These are phyloP conservation scores for Agrochola litura DNA, from an alignment of 2,888 invertebrate genomes.

Conservation along the genomic window DNA sequence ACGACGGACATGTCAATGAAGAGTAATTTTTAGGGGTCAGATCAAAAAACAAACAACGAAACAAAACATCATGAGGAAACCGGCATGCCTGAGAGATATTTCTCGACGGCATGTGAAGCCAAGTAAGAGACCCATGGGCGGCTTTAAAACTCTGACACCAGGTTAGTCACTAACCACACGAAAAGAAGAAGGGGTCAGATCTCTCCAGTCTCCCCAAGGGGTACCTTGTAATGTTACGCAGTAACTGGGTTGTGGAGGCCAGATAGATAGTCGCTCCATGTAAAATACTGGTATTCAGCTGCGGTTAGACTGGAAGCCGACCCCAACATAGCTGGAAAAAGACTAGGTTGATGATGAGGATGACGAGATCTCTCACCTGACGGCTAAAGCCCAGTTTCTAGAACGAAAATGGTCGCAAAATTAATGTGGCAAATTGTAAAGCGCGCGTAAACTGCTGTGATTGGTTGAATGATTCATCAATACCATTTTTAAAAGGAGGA, in stretches of 20 bases:
- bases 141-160: too few species aligned
- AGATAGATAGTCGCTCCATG: not conserved
- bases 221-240: not conserved
- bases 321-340: not conserved
- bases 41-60: not conserved
- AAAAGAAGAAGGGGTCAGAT: not conserved
- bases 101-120: too few species aligned
- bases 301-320: not conserved
- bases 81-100: too few species aligned
- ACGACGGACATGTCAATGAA: not conserved
- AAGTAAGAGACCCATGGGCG: too few species aligned
- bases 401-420: too few species aligned
- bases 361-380: not conserved
- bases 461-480: too few species aligned
- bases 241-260: not conserved
- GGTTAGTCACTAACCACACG: too few species aligned
- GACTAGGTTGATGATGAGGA: not conserved
- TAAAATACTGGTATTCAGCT: not conserved
- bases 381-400: not conserved
- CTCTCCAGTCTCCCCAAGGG: not conserved
- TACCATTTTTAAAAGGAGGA: too few species aligned
- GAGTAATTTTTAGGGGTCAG: not conserved
- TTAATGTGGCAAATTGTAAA: too few species aligned
- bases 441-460: too few species aligned
- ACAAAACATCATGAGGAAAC: too few species aligned